Conservation (phyloP, 2,888 invertebrate genomes). For the Patella caerulea region DNA sequence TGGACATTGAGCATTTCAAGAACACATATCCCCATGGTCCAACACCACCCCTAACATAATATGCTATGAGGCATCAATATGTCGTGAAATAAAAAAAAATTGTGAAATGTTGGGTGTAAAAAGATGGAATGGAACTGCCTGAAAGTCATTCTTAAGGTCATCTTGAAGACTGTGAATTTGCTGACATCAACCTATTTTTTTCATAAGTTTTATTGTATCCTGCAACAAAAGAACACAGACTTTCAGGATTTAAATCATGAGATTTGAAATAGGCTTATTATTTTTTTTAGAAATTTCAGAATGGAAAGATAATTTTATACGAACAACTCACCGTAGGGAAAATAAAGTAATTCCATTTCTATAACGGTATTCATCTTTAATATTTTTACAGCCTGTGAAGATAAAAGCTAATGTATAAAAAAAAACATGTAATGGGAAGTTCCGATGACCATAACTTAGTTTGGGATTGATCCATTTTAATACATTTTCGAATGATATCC, state of each 20-base stretch:
- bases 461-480: too few relatives aligned
- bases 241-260: background rate
- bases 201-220: slow-evolving; percentile 57
- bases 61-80: too few relatives aligned
- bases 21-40: too few relatives aligned
- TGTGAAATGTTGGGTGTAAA: background rate
- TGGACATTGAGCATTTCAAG: too few relatives aligned
- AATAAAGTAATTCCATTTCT: slow-evolving; percentile 63
- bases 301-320: background rate
- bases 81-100: background rate
- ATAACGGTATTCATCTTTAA: slow-evolving; percentile 65
- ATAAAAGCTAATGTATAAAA: slow-evolving; percentile 13
- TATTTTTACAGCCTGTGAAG: slow-evolving; percentile 64
- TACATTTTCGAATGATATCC: too few relatives aligned
- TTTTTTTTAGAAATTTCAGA: background rate
- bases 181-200: slow-evolving; percentile 41
- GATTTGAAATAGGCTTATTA: background rate
- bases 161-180: slow-evolving; percentile 24
- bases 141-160: background rate
- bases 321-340: slow-evolving; percentile 64
- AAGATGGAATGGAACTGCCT: background rate
- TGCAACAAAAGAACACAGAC: slow-evolving; percentile 29
- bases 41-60: too few relatives aligned
- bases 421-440: background rate
- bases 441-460: background rate